A percentile compares a stretch with the other conserved stretches of the same genome.
phyloP scores from a whole-genome alignment of 2,113 vertebrate species.

The Trinectes maculatus region DNA sequence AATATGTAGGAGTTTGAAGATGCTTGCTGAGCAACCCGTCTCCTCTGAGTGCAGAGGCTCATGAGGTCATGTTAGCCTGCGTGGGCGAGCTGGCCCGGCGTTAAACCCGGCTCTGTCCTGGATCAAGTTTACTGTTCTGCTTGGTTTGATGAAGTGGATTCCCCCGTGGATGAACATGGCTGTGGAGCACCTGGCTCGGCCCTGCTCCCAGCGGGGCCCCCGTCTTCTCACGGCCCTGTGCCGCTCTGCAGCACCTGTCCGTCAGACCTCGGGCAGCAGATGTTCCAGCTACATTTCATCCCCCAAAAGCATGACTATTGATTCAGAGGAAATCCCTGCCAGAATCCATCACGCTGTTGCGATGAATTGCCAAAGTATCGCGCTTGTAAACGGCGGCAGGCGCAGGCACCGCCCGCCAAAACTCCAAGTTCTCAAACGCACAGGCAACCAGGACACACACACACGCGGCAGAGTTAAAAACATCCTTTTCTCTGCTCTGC shows the following conservation, averaged over 20 bases:
- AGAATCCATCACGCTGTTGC: conserved; percentile 59
- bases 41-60: conserved; percentile 12
- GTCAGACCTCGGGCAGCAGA: conserved; percentile 68
- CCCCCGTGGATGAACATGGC: conserved; percentile 63
- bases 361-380: conserved; percentile 56
- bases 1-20: conserved; percentile 23
- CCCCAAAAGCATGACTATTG: conserved; percentile 70
- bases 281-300: conserved; percentile 71
- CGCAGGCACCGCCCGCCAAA: too few relatives aligned
- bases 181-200: conserved; percentile 70
- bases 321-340: conserved; percentile 72
- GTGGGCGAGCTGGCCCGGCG: conserved; percentile 48
- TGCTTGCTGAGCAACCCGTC: neutral
- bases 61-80: conserved; percentile 19
- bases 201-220: conserved; percentile 51
- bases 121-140: conserved; percentile 63
- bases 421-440: conserved; percentile 22
- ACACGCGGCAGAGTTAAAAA: neutral
- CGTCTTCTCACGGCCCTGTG: conserved; percentile 77
- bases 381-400: conserved; percentile 40
- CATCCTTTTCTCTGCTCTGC: neutral
- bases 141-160: conserved; percentile 60
- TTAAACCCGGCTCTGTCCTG: conserved; percentile 48
- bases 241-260: conserved; percentile 75
- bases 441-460: neutral